A percentile compares a stretch with the other conserved stretches of the same genome.
phyloP scores from a whole-genome alignment of 2,797 vertebrate genomes.

The Eutrigla gurnardus region DNA sequence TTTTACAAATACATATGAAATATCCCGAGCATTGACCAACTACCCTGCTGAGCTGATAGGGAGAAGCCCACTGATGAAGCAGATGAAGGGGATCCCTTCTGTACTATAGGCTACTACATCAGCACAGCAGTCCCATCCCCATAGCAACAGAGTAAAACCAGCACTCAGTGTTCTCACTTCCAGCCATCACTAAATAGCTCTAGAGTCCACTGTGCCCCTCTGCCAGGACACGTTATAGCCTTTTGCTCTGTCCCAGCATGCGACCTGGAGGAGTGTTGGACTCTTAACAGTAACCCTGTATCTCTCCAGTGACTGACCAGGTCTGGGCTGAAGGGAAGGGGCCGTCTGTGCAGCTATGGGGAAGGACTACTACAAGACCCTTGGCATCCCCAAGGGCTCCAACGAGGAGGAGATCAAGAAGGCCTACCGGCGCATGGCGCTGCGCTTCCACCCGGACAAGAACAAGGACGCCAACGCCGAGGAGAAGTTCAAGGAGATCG shows the following conservation, averaged over 20 bases:
- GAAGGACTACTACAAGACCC: constrained; percentile 98
- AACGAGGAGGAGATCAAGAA: constrained; percentile 99
- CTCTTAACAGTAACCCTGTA: constrained; percentile 36
- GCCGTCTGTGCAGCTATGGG: constrained; percentile 86
- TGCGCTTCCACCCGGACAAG: constrained; percentile 98
- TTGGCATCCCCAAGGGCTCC: constrained; percentile 94
- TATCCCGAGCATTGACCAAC: background rate
- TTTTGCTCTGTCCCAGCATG: constrained; percentile 9
- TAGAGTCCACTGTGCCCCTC: constrained; percentile 31
- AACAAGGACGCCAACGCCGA: constrained; percentile 96
- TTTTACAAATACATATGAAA: background rate
- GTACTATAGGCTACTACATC: constrained; percentile 28
- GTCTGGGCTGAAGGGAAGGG: constrained; percentile 47
- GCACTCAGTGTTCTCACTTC: constrained; percentile 33
- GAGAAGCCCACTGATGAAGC: constrained; percentile 45
- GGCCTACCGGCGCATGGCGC: constrained; percentile 96
- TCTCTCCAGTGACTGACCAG: constrained; percentile 64
- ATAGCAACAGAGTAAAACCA: constrained; percentile 71
- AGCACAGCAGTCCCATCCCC: constrained; percentile 57
- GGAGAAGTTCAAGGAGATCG: constrained; percentile 98
- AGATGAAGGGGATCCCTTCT: constrained; percentile 73
- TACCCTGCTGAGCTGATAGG: constrained; percentile 9
- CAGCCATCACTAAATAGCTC: constrained; percentile 21
- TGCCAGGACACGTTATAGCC: constrained; percentile 37
- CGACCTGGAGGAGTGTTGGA: constrained; percentile 22